Conservation (phyloP, 1,140 invertebrate species). For the Drosophila ambigua region DNA sequence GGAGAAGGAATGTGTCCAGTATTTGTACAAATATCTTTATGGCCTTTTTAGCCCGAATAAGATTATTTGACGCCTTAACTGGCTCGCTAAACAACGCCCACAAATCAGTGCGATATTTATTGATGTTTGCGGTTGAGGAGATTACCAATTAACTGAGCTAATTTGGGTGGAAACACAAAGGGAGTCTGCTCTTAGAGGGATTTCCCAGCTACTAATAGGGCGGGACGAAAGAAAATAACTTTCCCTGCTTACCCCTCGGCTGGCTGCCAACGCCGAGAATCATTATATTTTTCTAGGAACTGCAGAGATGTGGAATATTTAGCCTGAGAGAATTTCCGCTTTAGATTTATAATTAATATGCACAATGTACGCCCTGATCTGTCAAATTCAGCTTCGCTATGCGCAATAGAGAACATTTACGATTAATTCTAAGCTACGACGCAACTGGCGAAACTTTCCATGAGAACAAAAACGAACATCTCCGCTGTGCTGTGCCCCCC, state of each 20-base stretch:
- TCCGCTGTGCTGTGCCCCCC: slow-evolving; percentile 17
- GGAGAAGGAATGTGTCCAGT: slow-evolving; percentile 37
- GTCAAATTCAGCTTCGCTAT: too few relatives aligned
- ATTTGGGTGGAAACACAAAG: slow-evolving; percentile 11
- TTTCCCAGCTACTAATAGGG: too few relatives aligned
- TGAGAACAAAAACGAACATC: slow-evolving; percentile 41
- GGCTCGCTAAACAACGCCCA: slow-evolving; percentile 41
- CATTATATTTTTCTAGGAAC: not conserved
- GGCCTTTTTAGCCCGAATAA: slow-evolving; percentile 35
- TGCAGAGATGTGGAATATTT: too few relatives aligned
- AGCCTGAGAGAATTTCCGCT: not conserved
- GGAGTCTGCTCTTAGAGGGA: not conserved
- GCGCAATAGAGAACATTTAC: too few relatives aligned
- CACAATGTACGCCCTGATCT: too few relatives aligned
- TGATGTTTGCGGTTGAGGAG: slow-evolving; percentile 22
- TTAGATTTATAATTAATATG: too few relatives aligned
- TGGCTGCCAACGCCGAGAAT: too few relatives aligned
- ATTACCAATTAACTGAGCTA: slow-evolving; percentile 23
- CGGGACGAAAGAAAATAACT: too few relatives aligned
- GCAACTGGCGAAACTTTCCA: slow-evolving; percentile 54
- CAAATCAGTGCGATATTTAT: slow-evolving; percentile 56
- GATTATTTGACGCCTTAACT: slow-evolving; percentile 56
- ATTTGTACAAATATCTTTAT: slow-evolving; percentile 32
- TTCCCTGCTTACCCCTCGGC: too few relatives aligned
- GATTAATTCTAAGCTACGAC: slow-evolving; percentile 33